Evolutionary conservation across 2,888 invertebrate species (phyloP).

Genomic region (Zelleria hepariella): DNA sequence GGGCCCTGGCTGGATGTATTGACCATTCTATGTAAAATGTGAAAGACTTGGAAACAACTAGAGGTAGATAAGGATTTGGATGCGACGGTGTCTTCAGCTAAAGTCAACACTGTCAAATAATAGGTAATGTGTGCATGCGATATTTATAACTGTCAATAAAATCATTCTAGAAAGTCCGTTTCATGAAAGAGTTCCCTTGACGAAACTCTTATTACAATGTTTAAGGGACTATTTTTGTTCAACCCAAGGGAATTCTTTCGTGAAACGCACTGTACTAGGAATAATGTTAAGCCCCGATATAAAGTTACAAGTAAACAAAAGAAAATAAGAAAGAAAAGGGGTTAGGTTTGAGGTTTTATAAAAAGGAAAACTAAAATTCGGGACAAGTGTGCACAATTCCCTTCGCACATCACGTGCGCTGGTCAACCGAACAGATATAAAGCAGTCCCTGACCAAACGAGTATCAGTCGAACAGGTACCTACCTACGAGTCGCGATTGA

Average conservation of each 20-base stretch:
- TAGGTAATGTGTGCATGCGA: no score
- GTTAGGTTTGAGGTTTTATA: no score
- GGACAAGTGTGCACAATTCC: not conserved
- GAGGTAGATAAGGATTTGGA: conserved; percentile 32
- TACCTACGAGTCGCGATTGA: conserved; percentile 42
- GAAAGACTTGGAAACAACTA: conserved; percentile 38
- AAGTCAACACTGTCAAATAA: not conserved
- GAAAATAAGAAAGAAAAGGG: no score
- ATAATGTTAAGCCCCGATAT: no score
- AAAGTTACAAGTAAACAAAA: no score
- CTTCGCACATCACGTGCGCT: conserved; percentile 27
- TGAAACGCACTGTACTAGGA: no score
- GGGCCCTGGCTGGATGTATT: conserved; percentile 46
- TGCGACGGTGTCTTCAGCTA: conserved; percentile 25
- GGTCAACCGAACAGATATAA: conserved; percentile 53
- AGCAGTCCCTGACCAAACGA: conserved; percentile 27
- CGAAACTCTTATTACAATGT: no score
- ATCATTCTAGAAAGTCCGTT: no score
- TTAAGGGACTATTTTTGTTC: no score
- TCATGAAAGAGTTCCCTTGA: no score
- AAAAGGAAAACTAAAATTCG: not conserved
- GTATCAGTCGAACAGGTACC: not conserved
- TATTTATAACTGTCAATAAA: no score
- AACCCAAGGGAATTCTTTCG: no score
- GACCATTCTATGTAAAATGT: conserved; percentile 72